phyloP scores from a whole-genome alignment of 2,113 vertebrate genomes.

The Nymphicus hollandicus region DNA sequence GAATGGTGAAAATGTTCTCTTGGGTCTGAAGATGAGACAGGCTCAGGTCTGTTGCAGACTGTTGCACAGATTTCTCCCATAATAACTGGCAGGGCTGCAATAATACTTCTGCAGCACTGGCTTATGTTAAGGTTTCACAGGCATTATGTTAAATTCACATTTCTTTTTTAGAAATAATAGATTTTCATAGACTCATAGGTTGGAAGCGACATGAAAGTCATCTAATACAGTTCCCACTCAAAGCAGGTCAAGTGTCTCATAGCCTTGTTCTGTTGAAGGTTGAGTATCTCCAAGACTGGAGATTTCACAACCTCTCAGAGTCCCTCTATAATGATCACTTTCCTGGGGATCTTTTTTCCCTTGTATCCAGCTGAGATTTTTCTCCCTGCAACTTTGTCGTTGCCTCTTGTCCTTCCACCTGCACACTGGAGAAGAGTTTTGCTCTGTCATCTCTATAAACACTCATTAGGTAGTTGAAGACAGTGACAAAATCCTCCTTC shows the following conservation, averaged over 20 bases:
- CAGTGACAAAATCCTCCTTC: background rate
- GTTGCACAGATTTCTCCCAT: background rate
- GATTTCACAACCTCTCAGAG: background rate
- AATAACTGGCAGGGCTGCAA: background rate
- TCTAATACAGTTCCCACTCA: background rate
- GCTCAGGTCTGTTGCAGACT: background rate
- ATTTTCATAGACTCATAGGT: background rate
- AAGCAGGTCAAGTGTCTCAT: background rate
- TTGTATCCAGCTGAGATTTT: background rate
- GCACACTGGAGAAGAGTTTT: background rate
- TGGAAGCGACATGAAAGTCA: background rate
- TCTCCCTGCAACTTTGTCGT: background rate
- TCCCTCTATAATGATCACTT: background rate
- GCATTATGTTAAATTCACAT: background rate
- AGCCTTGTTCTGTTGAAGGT: background rate
- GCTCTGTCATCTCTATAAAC: background rate
- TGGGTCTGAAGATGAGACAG: background rate
- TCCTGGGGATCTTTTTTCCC: background rate
- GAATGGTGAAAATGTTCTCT: background rate
- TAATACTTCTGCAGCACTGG: background rate
- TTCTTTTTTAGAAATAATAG: background rate
- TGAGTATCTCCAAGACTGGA: background rate
- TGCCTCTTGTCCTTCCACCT: background rate
- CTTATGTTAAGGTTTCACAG: background rate
- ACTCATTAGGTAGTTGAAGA: background rate